Evolutionary conservation across 2,113 vertebrate species (phyloP), one percentile per base, ranked within the genome.

Genomic region (Tringa solitaria): DNA sequence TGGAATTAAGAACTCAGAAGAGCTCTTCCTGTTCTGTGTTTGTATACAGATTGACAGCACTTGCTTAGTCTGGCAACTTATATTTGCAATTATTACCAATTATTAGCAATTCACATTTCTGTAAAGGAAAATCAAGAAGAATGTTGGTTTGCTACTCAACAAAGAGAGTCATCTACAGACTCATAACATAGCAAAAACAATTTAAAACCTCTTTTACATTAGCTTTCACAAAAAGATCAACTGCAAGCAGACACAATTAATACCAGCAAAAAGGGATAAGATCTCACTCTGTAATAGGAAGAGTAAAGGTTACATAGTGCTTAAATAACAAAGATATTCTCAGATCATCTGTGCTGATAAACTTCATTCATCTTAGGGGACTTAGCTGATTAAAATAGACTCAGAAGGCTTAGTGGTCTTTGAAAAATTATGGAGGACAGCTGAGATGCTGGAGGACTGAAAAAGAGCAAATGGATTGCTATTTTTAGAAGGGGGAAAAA

Each of bases 261-360:
- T 67, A 84, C 13, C 32, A 89, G 41, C 6, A 65, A 89, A 88
- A 92, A 46, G 2, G 26, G 28, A 60, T 87, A 91, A 92, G 46
- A 89, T 70, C 64, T 84, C 33, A 56, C 33, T 72, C 33, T 59
- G n/a, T 67, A 72, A 87, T 30, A 95, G 72, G 33, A 92, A 89
- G 22, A 92, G 73, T 59, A 92, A 95, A 92, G 64, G 50, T 95
- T 95, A 84, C 37, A 70, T 22, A 46, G 86, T 39, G 43, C 68
- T 90, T 90, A 84, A 95, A 93, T 87, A 90, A 84, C 50, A 78
- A 5, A 90, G 89, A 89, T 84, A 77, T 59, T 84, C 59, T 70
- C 63, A 92, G 83, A 96, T 95, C 37, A 87, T 89, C 64, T 81
- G 56, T 89, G 80, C 59, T 56, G 84, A 91, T 95, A 95, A 95